These are phyloP conservation scores for Ia io DNA, from an alignment of 2,113 vertebrate genomes.

Conservation along the genomic window DNA sequence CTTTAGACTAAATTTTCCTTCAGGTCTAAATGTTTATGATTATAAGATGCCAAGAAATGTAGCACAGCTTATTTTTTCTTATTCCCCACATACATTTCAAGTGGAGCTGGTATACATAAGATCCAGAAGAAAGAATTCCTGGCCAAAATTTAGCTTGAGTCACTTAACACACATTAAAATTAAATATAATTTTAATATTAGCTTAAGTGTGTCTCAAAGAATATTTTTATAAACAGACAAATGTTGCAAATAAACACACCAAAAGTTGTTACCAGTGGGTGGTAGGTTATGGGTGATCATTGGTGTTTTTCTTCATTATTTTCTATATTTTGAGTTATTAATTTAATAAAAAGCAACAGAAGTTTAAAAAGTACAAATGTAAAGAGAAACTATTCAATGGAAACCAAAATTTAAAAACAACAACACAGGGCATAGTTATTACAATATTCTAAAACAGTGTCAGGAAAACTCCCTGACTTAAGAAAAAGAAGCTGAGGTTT, in stretches of 20 bases:
- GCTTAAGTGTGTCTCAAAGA: neutral
- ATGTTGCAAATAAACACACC: neutral
- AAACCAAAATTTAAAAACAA: neutral
- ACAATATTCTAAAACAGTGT: neutral
- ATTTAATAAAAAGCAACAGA: neutral
- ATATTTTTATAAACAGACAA: neutral
- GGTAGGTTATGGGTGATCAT: neutral
- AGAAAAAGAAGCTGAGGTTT: neutral
- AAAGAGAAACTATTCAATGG: neutral
- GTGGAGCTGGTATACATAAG: neutral
- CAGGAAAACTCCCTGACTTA: neutral
- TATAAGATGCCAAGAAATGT: neutral
- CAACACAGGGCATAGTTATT: neutral
- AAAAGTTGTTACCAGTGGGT: neutral
- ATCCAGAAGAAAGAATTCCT: neutral
- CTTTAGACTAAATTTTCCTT: neutral
- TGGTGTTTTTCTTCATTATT: neutral
- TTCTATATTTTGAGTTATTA: slow-evolving; percentile 13
- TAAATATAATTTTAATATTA: neutral
- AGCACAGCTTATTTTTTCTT: neutral
- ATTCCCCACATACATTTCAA: neutral
- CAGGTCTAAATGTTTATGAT: neutral
- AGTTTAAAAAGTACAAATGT: neutral
- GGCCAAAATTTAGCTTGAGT: neutral
- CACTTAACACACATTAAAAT: neutral